These are phyloP conservation scores for Zaprionus lineosus DNA, from an alignment of 2,888 invertebrate genomes.

Conservation along the genomic window DNA sequence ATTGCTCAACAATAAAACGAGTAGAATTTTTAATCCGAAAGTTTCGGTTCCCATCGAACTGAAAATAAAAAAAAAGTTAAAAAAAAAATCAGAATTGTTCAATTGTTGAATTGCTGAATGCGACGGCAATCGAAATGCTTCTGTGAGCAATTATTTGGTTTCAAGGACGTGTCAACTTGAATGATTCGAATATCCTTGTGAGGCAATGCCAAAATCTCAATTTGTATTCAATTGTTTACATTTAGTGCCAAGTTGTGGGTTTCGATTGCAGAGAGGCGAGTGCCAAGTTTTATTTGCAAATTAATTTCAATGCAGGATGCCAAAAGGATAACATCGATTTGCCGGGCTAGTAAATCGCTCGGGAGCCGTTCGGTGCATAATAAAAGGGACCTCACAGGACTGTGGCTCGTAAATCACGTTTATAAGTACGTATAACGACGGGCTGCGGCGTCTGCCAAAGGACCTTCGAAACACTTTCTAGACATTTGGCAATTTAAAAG, in stretches of 20 bases:
- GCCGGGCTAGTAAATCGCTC: slow-evolving; percentile 33
- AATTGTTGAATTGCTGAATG: too few species aligned
- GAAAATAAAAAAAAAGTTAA: too few species aligned
- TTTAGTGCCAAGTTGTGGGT: slow-evolving; percentile 25
- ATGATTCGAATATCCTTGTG: background rate
- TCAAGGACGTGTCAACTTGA: background rate
- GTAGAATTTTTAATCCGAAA: too few species aligned
- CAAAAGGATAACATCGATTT: slow-evolving; percentile 58
- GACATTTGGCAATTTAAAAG: slow-evolving; percentile 66
- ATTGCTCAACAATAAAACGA: too few species aligned
- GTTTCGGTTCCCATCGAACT: too few species aligned
- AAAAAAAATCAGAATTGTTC: too few species aligned
- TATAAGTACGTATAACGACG: slow-evolving; percentile 44
- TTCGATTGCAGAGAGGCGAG: slow-evolving; percentile 9
- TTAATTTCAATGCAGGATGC: slow-evolving; percentile 56
- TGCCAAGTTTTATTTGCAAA: slow-evolving; percentile 61
- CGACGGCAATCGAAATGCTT: too few species aligned
- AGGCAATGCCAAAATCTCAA: background rate
- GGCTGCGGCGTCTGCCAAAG: slow-evolving; percentile 33
- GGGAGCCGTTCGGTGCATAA: slow-evolving; percentile 15
- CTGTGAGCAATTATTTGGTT: too few species aligned
- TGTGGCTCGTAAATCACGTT: slow-evolving; percentile 40
- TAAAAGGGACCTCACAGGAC: slow-evolving; percentile 18
- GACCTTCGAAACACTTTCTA: slow-evolving; percentile 8
- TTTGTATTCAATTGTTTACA: slow-evolving; percentile 29